Conservation (phyloP, 1,140 invertebrate genomes). For the Cotesia chilonis region DNA sequence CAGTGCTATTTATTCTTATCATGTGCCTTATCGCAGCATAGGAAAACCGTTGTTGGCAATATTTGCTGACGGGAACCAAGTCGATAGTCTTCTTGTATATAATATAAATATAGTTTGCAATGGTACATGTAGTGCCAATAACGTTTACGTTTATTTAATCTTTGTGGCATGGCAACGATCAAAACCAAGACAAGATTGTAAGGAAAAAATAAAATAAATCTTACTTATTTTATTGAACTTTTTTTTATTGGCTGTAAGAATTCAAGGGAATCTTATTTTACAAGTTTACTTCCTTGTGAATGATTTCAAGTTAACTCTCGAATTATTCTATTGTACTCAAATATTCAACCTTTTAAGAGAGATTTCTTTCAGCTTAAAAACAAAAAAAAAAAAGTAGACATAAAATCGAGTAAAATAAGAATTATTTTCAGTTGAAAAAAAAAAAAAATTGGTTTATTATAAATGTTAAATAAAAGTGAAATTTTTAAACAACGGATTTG, state of each 20-base stretch:
- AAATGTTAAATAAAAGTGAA: not conserved
- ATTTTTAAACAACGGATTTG: slow-evolving; percentile 25
- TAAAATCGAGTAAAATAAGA: too few species aligned
- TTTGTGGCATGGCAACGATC: not conserved
- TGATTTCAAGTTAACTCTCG: not conserved
- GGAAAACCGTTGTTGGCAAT: slow-evolving; percentile 47
- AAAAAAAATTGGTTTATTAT: not conserved
- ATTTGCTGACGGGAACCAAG: slow-evolving; percentile 46
- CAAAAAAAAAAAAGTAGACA: not conserved
- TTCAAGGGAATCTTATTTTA: slow-evolving; percentile 20
- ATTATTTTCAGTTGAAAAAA: too few species aligned
- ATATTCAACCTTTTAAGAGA: not conserved
- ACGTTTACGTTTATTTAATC: slow-evolving; percentile 2
- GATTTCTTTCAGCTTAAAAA: not conserved
- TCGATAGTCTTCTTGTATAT: slow-evolving; percentile 38
- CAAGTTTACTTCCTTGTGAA: slow-evolving; percentile 19
- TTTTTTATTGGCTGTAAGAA: slow-evolving; percentile 15
- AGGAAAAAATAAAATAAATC: not conserved
- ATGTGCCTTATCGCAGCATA: slow-evolving; percentile 46
- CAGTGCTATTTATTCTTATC: slow-evolving; percentile 43
- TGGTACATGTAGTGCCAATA: slow-evolving; percentile 5
- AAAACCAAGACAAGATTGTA: not conserved
- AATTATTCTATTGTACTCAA: not conserved
- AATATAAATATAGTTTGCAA: too few species aligned
- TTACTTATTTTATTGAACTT: slow-evolving; percentile 3